Conservation (phyloP, 1,140 invertebrate species). For the Stegodyphus mimosarum region DNA sequence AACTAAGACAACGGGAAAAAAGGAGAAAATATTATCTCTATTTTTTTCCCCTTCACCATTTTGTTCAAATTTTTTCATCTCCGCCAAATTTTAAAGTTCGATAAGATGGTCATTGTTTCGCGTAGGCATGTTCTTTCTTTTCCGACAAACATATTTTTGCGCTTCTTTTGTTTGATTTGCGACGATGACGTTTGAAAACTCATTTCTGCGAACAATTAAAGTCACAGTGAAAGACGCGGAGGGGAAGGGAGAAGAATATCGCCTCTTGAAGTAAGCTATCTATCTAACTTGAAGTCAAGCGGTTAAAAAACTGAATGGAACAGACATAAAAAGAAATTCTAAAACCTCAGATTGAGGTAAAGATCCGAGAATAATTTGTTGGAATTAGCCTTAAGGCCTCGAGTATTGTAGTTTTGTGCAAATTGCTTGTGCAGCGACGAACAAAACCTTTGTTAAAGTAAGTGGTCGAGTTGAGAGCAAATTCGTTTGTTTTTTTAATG, state of each 20-base stretch:
- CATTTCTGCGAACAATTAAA: conserved; percentile 46
- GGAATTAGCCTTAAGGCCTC: conserved; percentile 19
- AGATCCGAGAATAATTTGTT: neutral
- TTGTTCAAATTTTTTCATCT: neutral
- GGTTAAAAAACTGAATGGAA: neutral
- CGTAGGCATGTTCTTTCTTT: neutral
- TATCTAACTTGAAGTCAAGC: no score
- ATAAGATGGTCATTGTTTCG: no score
- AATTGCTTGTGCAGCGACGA: no score
- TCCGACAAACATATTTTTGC: conserved; percentile 27
- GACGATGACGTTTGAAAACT: conserved; percentile 42
- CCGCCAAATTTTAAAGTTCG: no score
- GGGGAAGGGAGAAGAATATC: neutral
- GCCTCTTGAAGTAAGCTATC: neutral
- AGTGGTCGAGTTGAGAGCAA: no score
- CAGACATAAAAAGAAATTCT: conserved; percentile 15
- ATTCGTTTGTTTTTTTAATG: no score
- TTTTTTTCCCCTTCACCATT: neutral
- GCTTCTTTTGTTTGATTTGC: conserved; percentile 33
- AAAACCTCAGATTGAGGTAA: neutral
- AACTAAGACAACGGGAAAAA: conserved; percentile 10
- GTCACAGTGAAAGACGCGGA: neutral
- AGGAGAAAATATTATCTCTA: neutral
- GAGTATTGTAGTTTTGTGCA: neutral
- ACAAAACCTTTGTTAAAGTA: no score